Percentiles rank a stretch among this genome's conserved stretches.
phyloP scores from a whole-genome alignment of 2,113 vertebrate species.

The Pontoporia blainvillei region DNA sequence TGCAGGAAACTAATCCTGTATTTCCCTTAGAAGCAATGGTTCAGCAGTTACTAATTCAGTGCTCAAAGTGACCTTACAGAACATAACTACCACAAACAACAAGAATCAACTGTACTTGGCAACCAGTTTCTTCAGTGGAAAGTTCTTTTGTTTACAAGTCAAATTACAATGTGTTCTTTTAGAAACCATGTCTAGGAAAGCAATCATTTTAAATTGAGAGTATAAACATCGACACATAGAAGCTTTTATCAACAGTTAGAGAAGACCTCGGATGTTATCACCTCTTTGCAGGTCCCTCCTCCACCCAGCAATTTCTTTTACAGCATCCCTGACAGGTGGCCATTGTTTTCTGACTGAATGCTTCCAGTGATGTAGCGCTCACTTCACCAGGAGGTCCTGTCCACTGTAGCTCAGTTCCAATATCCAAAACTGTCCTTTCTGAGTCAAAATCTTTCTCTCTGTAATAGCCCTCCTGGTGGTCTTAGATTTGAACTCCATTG shows the following conservation, averaged over 20 bases:
- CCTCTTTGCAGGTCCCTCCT: not conserved
- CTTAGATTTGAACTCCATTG: not conserved
- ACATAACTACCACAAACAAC: not conserved
- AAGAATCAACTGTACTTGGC: not conserved
- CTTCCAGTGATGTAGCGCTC: not conserved
- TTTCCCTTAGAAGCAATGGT: not conserved
- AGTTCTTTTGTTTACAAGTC: not conserved
- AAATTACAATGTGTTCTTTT: not conserved
- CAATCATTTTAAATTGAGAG: not conserved
- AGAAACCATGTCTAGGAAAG: not conserved
- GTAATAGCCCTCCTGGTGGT: not conserved
- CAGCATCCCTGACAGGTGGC: slow-evolving; percentile 25
- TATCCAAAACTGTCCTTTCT: not conserved
- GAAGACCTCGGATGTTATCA: not conserved
- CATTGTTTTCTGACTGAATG: slow-evolving; percentile 27
- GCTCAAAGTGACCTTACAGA: not conserved
- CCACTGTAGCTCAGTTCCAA: not conserved
- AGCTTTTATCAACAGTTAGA: not conserved
- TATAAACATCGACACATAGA: not conserved
- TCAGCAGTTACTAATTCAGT: not conserved
- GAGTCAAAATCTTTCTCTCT: not conserved
- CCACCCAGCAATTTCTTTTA: not conserved
- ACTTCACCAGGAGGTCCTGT: slow-evolving; percentile 23
- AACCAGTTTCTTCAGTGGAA: not conserved
- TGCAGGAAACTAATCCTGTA: not conserved